phyloP scores from a whole-genome alignment of 2,113 vertebrate species.

The Myrmecophaga tridactyla region DNA sequence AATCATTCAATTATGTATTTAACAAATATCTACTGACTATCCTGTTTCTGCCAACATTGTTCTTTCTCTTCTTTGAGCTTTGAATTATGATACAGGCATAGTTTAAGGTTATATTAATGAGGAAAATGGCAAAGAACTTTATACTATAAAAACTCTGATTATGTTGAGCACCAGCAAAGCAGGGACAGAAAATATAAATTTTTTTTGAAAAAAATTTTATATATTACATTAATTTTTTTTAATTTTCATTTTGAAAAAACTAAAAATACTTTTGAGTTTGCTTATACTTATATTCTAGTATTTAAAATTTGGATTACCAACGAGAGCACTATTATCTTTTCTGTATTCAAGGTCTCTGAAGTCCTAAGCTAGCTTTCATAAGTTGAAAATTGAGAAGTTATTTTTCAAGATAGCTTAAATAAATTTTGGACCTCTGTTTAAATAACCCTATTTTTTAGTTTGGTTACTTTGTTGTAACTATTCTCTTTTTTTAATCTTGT shows the following conservation, averaged over 20 bases:
- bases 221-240: background rate
- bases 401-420: background rate
- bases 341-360: background rate
- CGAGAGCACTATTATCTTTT: background rate
- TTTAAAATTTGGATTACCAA: background rate
- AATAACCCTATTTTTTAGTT: background rate
- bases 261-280: background rate
- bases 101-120: background rate
- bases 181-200: background rate
- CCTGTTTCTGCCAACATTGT: background rate
- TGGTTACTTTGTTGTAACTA: background rate
- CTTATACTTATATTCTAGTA: background rate
- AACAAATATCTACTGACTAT: background rate
- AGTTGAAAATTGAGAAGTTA: background rate
- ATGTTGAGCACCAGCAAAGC: background rate
- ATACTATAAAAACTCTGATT: background rate
- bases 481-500: background rate
- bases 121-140: background rate
- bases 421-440: background rate
- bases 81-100: background rate
- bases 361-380: background rate
- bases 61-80: background rate
- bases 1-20: background rate
- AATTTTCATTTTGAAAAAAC: background rate
- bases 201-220: background rate